Evolutionary conservation across 1,140 invertebrate genomes (phyloP).

Genomic region (Probaryconus sp.): DNA sequence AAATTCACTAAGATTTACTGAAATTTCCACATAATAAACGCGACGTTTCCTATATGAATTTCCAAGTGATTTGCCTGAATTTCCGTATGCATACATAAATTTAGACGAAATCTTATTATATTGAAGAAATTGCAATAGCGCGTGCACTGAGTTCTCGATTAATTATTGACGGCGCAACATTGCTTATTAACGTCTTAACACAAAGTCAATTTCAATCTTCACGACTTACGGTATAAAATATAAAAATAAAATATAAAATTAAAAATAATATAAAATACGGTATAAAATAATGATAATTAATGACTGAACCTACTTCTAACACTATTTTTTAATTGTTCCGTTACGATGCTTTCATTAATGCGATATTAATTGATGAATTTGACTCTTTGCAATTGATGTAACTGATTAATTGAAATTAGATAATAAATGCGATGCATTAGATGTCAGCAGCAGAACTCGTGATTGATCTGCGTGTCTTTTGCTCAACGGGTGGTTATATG

Average conservation of each 20-base stretch:
- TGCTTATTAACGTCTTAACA: no score
- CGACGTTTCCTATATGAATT: constrained; percentile 9
- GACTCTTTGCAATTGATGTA: constrained; percentile 8
- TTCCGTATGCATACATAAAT: constrained; percentile 36
- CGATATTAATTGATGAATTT: constrained; percentile 2
- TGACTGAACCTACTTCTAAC: no score
- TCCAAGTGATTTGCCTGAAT: constrained; percentile 16
- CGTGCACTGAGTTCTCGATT: background rate
- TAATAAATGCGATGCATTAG: constrained; percentile 16
- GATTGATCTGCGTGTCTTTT: constrained; percentile 44
- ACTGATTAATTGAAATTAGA: constrained; percentile 10
- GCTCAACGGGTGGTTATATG: constrained; percentile 27
- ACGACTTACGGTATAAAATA: no score
- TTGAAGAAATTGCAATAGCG: constrained; percentile 22
- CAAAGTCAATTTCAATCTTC: no score
- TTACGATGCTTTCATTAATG: no score
- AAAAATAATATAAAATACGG: no score
- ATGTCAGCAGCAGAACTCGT: constrained; percentile 17
- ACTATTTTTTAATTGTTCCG: no score
- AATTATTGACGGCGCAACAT: background rate
- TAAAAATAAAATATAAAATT: no score
- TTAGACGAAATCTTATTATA: constrained; percentile 20
- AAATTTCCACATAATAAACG: constrained; percentile 1
- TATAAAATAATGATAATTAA: no score
- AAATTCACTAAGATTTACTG: background rate